These are phyloP conservation scores for Ploceus nigricollis DNA, from an alignment of 2,113 vertebrate species.

Conservation along the genomic window DNA sequence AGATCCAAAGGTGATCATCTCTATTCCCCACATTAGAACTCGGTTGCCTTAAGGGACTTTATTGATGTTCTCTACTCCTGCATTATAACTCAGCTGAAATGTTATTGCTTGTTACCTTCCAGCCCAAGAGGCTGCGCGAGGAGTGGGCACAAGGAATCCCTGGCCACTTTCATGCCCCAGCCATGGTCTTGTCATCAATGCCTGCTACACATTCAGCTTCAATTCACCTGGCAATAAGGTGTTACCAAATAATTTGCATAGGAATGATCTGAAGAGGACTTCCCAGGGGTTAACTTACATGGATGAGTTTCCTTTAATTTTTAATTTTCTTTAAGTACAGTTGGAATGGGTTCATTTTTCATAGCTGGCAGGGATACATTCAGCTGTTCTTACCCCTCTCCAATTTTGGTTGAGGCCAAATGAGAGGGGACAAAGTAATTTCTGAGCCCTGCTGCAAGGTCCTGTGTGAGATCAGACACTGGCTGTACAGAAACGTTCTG, in stretches of 20 bases:
- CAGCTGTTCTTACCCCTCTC: neutral
- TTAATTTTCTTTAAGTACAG: neutral
- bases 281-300: neutral
- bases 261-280: neutral
- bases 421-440: neutral
- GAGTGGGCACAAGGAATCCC: neutral
- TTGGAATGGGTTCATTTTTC: neutral
- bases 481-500: neutral
- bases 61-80: neutral
- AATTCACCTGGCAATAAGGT: neutral
- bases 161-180: neutral
- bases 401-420: neutral
- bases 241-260: neutral
- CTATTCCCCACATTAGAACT: neutral
- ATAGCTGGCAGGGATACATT: neutral
- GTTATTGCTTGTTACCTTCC: neutral
- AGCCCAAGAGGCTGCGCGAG: fast-evolving
- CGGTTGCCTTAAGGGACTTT: neutral
- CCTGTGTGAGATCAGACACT: neutral
- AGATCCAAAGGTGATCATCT: neutral
- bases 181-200: neutral
- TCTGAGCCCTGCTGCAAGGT: neutral
- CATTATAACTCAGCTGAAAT: neutral
- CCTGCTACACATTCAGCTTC: neutral
- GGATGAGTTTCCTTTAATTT: neutral